These are phyloP conservation scores for Tiliacea aurago DNA, from an alignment of 2,888 invertebrate genomes.

Conservation along the genomic window DNA sequence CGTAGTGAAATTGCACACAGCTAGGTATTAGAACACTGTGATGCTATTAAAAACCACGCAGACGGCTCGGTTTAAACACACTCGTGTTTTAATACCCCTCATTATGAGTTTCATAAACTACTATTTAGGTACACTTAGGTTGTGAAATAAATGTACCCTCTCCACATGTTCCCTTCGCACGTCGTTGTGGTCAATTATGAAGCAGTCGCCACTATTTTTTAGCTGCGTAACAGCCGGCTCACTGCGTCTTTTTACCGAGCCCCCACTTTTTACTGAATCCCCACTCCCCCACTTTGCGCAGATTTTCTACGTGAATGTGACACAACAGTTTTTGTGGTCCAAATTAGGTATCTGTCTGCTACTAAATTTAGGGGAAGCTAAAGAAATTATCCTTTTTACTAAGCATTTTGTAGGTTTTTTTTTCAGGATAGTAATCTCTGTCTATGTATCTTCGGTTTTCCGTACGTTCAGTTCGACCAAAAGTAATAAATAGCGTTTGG, in stretches of 20 bases:
- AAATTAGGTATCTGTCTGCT: slow-evolving; percentile 56
- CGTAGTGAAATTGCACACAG: too few species aligned
- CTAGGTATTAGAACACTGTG: too few species aligned
- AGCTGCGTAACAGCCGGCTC: slow-evolving; percentile 45
- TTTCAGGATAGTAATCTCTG: not conserved
- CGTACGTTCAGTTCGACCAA: not conserved
- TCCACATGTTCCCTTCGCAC: slow-evolving; percentile 37
- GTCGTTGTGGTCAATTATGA: slow-evolving; percentile 65
- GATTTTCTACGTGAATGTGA: slow-evolving; percentile 38
- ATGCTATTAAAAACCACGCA: too few species aligned
- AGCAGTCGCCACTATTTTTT: slow-evolving; percentile 65
- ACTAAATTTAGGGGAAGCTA: not conserved
- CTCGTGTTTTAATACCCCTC: too few species aligned
- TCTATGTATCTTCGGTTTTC: not conserved
- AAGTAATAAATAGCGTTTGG: too few species aligned
- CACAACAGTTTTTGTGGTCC: slow-evolving; percentile 31
- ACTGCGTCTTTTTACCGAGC: slow-evolving; percentile 50
- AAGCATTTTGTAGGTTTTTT: not conserved
- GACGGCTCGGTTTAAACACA: too few species aligned
- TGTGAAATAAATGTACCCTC: slow-evolving; percentile 22
- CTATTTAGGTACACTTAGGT: too few species aligned
- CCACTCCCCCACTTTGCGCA: slow-evolving; percentile 37
- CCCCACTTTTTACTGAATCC: slow-evolving; percentile 45
- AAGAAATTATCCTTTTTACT: not conserved
- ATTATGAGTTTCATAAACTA: too few species aligned